Conservation (phyloP, 2,113 vertebrate species). For the Podarcis muralis region DNA sequence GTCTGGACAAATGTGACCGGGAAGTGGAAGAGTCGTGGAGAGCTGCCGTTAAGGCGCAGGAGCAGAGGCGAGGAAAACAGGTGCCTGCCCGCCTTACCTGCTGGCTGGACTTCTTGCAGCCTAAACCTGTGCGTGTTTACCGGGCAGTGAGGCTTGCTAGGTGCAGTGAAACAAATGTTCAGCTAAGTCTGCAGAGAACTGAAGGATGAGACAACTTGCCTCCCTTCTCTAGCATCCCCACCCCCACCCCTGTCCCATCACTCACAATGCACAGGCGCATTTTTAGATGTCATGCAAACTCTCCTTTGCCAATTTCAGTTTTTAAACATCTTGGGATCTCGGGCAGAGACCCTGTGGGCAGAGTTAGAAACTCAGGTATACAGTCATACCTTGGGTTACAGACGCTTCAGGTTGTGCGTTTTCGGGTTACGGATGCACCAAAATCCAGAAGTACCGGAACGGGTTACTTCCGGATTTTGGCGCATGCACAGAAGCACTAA, state of each 20-base stretch:
- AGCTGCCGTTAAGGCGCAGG: not conserved
- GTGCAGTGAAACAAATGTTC: not conserved
- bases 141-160: not conserved
- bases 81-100: not conserved
- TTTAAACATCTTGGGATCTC: not conserved
- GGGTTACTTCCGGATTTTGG: no score
- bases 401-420: no score
- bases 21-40: not conserved
- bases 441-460: no score
- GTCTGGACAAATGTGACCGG: not conserved
- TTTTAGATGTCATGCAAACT: not conserved
- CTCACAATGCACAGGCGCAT: no score
- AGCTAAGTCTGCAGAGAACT: not conserved
- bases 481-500: no score
- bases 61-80: no score
- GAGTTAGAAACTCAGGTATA: no score
- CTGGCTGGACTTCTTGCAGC: not conserved
- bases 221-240: not conserved
- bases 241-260: not conserved
- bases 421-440: no score
- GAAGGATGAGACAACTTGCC: not conserved
- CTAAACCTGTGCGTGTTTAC: not conserved
- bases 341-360: not conserved
- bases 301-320: no score
- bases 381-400: no score